phyloP scores from a whole-genome alignment of 1,140 invertebrate species.

The Tetramorium parvispinum region DNA sequence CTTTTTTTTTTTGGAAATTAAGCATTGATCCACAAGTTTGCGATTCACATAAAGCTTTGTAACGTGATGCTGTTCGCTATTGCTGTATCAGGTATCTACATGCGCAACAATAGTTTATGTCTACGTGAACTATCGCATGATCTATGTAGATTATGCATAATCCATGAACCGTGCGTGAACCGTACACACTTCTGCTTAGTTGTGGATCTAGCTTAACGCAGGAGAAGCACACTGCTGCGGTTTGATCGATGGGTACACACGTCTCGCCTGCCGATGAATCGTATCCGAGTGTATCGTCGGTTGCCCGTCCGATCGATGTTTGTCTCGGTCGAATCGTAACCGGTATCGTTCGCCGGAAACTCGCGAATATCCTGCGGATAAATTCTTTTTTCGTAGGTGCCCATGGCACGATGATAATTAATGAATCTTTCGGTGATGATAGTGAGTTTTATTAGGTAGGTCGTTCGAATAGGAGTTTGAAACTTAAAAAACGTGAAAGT shows the following conservation, averaged over 20 bases:
- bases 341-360: constrained; percentile 9
- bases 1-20: background rate
- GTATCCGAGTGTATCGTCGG: background rate
- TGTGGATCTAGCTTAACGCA: constrained; percentile 38
- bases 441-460: background rate
- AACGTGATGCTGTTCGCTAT: constrained; percentile 4
- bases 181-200: constrained; percentile 22
- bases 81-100: background rate
- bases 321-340: constrained; percentile 18
- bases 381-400: background rate
- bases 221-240: constrained; percentile 23
- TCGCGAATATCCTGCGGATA: background rate
- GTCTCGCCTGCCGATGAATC: constrained; percentile 34
- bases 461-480: background rate
- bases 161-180: constrained; percentile 55
- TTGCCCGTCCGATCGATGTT: constrained; percentile 27
- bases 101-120: constrained; percentile 38
- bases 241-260: constrained; percentile 47
- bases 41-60: background rate
- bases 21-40: background rate
- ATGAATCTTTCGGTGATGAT: constrained; percentile 1
- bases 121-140: constrained; percentile 28
- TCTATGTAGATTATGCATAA: constrained; percentile 30
- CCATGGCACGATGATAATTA: background rate
- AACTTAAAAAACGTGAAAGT: background rate